Evolutionary conservation across 2,797 vertebrate species (phyloP).

Genomic region (Pelochelys cantorii): DNA sequence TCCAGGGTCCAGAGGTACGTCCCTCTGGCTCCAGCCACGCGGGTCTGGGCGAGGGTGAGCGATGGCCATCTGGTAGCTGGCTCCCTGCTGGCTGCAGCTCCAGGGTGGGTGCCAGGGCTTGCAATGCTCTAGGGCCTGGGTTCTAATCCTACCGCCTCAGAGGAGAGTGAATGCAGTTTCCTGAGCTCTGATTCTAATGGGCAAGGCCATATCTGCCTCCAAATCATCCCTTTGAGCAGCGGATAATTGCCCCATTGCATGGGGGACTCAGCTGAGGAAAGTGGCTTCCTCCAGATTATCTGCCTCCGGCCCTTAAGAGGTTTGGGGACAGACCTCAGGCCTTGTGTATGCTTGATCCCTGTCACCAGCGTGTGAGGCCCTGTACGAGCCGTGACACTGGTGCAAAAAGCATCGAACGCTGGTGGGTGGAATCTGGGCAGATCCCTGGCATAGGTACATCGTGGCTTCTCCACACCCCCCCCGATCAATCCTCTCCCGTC

Average conservation of each 20-base stretch:
- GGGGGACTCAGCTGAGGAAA: background rate
- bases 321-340: background rate
- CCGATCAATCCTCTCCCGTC: background rate
- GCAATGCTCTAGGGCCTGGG: fast-evolving
- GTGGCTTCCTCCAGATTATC: background rate
- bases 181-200: background rate
- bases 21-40: background rate
- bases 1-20: conserved; percentile 92
- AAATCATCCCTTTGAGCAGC: background rate
- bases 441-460: background rate
- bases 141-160: background rate
- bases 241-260: too few relatives aligned
- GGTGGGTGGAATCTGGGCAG: background rate
- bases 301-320: background rate
- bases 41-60: background rate
- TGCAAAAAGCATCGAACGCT: background rate
- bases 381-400: too few relatives aligned
- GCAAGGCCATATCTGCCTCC: background rate
- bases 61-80: background rate
- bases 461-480: background rate
- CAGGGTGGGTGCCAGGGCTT: background rate
- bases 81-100: background rate
- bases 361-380: background rate
- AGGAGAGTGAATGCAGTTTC: background rate
- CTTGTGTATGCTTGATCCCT: background rate